Conservation (phyloP, 2,888 invertebrate species). For the Furcula furcula region DNA sequence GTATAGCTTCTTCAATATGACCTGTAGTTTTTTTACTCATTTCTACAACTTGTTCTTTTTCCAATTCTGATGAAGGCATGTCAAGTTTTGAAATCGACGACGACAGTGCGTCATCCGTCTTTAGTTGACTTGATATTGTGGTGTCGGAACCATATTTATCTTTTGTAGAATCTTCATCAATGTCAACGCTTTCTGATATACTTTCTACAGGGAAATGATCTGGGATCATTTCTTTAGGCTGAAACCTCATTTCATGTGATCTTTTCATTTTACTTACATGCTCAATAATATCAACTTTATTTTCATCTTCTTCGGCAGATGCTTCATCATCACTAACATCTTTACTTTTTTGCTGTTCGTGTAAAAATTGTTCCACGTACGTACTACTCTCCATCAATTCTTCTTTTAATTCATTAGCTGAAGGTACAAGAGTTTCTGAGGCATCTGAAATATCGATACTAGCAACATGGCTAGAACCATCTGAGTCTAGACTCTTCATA, state of each 20-base stretch:
- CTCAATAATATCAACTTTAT: conserved; percentile 70
- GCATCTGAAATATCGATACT: conserved; percentile 95
- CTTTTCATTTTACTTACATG: conserved; percentile 91
- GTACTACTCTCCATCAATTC: conserved; percentile 85
- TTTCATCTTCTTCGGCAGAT: conserved; percentile 81
- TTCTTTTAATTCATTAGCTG: conserved; percentile 90
- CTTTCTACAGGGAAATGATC: conserved; percentile 71
- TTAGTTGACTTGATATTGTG: conserved; percentile 72
- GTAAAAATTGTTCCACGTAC: conserved; percentile 78
- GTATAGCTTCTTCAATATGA: conserved; percentile 52
- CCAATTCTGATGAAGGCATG: conserved; percentile 57
- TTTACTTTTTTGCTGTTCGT: conserved; percentile 65
- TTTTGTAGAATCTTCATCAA: conserved; percentile 67
- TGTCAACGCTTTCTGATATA: conserved; percentile 65
- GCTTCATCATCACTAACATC: conserved; percentile 76
- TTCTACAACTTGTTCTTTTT: conserved; percentile 54
- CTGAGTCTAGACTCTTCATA: conserved; percentile 94
- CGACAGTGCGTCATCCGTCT: conserved; percentile 67
- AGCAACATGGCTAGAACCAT: conserved; percentile 93
- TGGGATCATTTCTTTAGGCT: conserved; percentile 81
- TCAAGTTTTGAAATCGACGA: conserved; percentile 74
- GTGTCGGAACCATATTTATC: conserved; percentile 69
- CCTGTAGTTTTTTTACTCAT: conserved; percentile 37
- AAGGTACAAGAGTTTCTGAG: conserved; percentile 96
- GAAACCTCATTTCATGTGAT: conserved; percentile 95